Conservation (phyloP, 2,113 vertebrate genomes). For the Larimichthys polyactis region DNA sequence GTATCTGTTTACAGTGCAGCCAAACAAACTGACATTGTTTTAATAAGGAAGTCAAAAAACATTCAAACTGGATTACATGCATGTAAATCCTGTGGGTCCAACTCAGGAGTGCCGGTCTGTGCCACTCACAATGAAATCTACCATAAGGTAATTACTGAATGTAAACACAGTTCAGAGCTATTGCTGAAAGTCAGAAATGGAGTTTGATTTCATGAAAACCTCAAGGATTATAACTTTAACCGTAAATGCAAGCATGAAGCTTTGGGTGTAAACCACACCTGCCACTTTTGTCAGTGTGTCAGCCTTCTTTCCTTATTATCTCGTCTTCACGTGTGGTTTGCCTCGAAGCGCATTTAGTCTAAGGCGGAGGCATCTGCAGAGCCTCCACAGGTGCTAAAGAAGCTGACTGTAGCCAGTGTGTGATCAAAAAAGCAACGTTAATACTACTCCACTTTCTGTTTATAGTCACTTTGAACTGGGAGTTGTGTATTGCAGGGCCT, state of each 20-base stretch:
- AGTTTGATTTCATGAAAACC: background rate
- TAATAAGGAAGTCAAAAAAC: background rate
- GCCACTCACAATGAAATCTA: slow-evolving; percentile 2
- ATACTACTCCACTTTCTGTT: background rate
- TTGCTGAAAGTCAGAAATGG: background rate
- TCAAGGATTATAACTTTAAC: background rate
- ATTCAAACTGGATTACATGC: background rate
- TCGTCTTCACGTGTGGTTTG: background rate
- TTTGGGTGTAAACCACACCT: background rate
- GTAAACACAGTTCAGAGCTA: background rate
- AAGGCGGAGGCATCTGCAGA: background rate
- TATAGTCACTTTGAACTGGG: background rate
- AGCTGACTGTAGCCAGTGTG: background rate
- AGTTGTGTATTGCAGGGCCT: background rate
- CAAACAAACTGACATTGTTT: background rate
- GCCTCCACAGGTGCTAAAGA: background rate
- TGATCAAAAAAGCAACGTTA: background rate
- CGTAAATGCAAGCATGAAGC: background rate
- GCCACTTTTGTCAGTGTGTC: background rate
- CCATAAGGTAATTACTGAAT: slow-evolving; percentile 5
- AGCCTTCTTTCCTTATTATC: background rate
- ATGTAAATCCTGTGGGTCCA: background rate
- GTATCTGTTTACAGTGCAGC: background rate
- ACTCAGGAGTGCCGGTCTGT: background rate
- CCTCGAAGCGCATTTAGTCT: slow-evolving; percentile 2